Evolutionary conservation across 2,888 invertebrate species (phyloP).

Genomic region (Ametastegia equiseti): DNA sequence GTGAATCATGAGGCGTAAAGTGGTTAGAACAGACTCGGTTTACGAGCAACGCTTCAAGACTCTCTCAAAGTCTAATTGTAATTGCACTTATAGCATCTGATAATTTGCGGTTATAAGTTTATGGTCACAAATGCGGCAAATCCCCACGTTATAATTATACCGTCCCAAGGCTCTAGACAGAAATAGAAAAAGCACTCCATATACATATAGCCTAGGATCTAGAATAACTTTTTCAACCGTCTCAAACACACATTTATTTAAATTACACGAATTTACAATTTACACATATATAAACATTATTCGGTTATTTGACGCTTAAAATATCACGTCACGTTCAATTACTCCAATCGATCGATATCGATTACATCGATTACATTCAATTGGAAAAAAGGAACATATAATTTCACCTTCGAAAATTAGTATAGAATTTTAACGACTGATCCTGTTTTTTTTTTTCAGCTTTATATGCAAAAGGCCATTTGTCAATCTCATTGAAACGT

Average conservation of each 20-base stretch:
- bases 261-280: slow-evolving; percentile 17
- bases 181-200: not conserved
- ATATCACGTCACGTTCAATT: too few species aligned
- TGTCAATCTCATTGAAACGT: too few species aligned
- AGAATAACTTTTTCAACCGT: not conserved
- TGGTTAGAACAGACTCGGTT: not conserved
- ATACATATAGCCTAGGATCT: not conserved
- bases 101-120: not conserved
- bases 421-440: too few species aligned
- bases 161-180: not conserved
- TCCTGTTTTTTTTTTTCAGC: too few species aligned
- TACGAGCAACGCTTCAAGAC: not conserved
- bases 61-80: slow-evolving; percentile 5
- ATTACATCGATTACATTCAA: too few species aligned
- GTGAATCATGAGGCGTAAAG: not conserved
- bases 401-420: too few species aligned
- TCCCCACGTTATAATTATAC: not conserved
- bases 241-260: slow-evolving; percentile 28
- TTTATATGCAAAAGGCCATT: too few species aligned
- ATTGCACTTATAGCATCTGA: not conserved
- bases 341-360: too few species aligned
- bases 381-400: too few species aligned
- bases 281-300: not conserved
- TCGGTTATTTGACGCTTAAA: not conserved
- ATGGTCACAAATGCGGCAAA: not conserved